These are phyloP conservation scores for Delphinus delphis DNA, from an alignment of 2,113 vertebrate species.

Conservation along the genomic window DNA sequence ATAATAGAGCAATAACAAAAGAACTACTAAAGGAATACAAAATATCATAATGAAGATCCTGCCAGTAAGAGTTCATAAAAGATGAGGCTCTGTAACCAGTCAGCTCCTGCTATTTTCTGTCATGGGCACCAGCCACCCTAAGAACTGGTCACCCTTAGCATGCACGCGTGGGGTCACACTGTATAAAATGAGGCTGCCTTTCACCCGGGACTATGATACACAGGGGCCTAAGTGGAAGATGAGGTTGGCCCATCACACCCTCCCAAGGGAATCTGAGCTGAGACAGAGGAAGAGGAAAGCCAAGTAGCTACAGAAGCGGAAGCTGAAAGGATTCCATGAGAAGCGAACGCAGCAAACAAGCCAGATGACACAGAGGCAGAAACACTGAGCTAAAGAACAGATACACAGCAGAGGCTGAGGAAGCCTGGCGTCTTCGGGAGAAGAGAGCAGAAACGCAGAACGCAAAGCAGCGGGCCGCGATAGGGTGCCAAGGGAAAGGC, in stretches of 20 bases:
- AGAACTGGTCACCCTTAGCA: not conserved
- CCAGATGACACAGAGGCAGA: not conserved
- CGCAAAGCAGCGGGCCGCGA: rapidly evolving
- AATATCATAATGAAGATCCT: not conserved
- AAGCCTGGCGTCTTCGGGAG: not conserved
- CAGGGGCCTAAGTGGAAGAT: not conserved
- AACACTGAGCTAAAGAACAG: not conserved
- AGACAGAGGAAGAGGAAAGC: not conserved
- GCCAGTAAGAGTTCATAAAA: not conserved
- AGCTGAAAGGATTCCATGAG: not conserved
- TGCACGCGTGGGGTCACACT: rapidly evolving
- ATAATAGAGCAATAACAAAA: not conserved
- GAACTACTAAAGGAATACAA: not conserved
- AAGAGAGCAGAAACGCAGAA: not conserved
- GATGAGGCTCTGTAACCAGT: not conserved
- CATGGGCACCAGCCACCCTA: not conserved
- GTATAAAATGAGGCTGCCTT: not conserved
- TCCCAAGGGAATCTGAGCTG: not conserved
- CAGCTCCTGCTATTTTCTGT: not conserved
- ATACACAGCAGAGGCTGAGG: not conserved
- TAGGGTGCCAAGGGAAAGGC: rapidly evolving
- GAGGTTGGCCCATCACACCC: not conserved
- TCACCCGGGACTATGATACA: not conserved
- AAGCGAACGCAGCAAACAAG: not conserved
- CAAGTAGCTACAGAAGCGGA: not conserved